phyloP scores from a whole-genome alignment of 2,888 invertebrate genomes.

The Portevinia maculata region DNA sequence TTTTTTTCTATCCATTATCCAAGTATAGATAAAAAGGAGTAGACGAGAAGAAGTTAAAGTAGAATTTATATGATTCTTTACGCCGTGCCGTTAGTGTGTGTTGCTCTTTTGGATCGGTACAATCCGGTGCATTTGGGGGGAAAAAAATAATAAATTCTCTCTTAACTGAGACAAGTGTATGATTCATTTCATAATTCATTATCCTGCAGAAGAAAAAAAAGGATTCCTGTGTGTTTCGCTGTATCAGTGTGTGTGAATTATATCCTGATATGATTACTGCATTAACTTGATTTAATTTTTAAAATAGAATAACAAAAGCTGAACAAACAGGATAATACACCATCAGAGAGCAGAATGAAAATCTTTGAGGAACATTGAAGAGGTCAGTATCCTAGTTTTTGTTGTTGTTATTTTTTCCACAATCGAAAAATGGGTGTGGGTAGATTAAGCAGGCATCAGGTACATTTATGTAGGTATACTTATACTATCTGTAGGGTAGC shows the following conservation, averaged over 20 bases:
- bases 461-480: not conserved
- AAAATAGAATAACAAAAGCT: slow-evolving; percentile 42
- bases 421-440: slow-evolving; percentile 68
- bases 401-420: slow-evolving; percentile 47
- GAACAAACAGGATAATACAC: slow-evolving; percentile 50
- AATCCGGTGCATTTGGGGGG: slow-evolving; percentile 47
- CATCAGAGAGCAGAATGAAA: slow-evolving; percentile 13
- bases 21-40: slow-evolving; percentile 30
- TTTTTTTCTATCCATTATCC: slow-evolving; percentile 29
- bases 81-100: slow-evolving; percentile 21
- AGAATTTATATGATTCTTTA: slow-evolving; percentile 12
- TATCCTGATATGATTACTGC: slow-evolving; percentile 11
- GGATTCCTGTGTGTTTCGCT: slow-evolving; percentile 36
- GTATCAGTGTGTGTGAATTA: not conserved
- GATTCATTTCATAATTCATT: slow-evolving; percentile 61
- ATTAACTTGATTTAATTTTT: slow-evolving; percentile 49
- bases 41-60: slow-evolving; percentile 22
- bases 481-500: not conserved
- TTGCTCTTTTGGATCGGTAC: slow-evolving; percentile 62
- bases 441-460: not conserved
- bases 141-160: slow-evolving; percentile 61
- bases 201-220: slow-evolving; percentile 42
- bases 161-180: slow-evolving; percentile 65
- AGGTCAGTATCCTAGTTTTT: slow-evolving; percentile 72
- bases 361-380: slow-evolving; percentile 37